Percentiles rank a stretch among this genome's conserved stretches.
These are phyloP conservation scores for Eilema caniola DNA, from an alignment of 2,888 invertebrate species.

Conservation along the genomic window DNA sequence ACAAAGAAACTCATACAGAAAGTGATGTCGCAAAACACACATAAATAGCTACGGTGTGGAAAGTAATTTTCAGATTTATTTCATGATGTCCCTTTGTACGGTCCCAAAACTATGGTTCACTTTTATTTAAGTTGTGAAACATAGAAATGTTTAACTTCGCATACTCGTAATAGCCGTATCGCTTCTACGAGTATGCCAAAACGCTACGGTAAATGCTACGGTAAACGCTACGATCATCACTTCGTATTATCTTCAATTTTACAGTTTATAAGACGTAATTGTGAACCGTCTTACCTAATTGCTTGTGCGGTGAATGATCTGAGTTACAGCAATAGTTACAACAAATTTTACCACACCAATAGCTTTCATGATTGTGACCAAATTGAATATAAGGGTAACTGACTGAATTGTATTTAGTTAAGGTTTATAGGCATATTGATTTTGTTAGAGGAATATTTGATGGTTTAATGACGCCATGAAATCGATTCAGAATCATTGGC, in stretches of 20 bases:
- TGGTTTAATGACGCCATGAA: background rate
- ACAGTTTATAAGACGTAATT: conserved; percentile 20
- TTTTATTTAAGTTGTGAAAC: background rate
- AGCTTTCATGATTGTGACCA: conserved; percentile 23
- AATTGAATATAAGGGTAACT: conserved; percentile 15
- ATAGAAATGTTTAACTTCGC: background rate
- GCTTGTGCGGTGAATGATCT: conserved; percentile 26
- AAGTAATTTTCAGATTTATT: background rate
- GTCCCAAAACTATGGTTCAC: background rate
- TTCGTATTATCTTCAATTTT: conserved; percentile 13
- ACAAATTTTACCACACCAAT: conserved; percentile 29
- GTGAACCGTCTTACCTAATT: conserved; percentile 19
- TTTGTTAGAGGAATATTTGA: background rate
- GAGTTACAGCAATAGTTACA: conserved; percentile 30
- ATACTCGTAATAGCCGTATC: background rate
- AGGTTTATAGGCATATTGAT: background rate
- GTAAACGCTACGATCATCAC: conserved; percentile 17
- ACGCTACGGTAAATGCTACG: conserved; percentile 12
- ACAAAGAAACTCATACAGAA: background rate
- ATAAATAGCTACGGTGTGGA: background rate
- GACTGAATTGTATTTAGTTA: conserved; percentile 7
- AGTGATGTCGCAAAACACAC: background rate
- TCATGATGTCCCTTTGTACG: background rate
- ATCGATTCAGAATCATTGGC: background rate
- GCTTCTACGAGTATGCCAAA: background rate